phyloP scores from a whole-genome alignment of 2,797 vertebrate genomes.

The Malurus leucopterus region DNA sequence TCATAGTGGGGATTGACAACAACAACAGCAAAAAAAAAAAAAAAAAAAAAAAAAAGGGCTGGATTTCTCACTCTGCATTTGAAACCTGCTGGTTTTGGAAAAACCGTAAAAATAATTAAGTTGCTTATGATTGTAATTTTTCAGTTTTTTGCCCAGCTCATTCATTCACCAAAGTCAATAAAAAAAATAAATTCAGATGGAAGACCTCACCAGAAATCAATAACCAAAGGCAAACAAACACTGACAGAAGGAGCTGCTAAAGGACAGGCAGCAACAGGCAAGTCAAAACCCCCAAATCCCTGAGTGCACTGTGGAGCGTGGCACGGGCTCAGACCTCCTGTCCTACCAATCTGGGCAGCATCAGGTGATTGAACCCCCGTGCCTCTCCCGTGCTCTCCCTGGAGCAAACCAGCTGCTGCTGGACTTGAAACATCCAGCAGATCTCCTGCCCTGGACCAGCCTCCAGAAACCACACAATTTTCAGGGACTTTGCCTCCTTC shows the following conservation, averaged over 20 bases:
- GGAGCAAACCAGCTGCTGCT: not conserved
- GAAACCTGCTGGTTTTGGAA: not conserved
- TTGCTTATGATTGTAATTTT: not conserved
- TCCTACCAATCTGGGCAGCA: not conserved
- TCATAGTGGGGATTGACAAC: not conserved
- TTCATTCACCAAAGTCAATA: not conserved
- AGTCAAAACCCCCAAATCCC: not conserved
- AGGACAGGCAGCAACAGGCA: not conserved
- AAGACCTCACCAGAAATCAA: not conserved
- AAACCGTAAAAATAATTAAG: not conserved
- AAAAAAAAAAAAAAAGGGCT: not conserved
- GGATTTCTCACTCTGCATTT: not conserved
- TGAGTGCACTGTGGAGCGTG: fast-evolving
- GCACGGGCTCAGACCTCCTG: not conserved
- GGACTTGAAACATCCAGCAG: not conserved
- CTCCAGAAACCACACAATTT: not conserved
- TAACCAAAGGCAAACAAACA: not conserved
- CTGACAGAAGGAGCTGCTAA: not conserved
- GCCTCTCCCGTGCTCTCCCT: not conserved
- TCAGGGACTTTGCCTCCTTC: not conserved
- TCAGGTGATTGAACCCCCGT: not conserved
- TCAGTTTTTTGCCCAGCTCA: not conserved
- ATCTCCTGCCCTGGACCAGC: not conserved
- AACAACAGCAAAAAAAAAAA: not conserved
- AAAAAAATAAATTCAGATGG: not conserved